phyloP scores from a whole-genome alignment of 2,888 invertebrate genomes.

The Drosophila nigricruria region DNA sequence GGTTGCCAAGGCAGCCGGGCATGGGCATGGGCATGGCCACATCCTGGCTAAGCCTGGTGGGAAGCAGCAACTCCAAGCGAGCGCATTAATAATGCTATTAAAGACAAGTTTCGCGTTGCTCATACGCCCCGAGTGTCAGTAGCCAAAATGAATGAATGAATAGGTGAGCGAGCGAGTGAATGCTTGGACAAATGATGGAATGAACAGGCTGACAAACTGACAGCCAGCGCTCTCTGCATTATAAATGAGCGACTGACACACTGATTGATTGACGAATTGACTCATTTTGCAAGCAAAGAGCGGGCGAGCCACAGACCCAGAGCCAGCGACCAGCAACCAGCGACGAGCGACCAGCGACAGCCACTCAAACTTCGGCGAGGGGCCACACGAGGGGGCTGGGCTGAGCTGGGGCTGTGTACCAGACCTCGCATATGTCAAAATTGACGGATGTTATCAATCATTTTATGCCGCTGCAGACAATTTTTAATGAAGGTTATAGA shows the following conservation, averaged over 20 bases:
- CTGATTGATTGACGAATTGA: conserved; percentile 81
- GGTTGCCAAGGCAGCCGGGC: conserved; percentile 7
- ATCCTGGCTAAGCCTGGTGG: conserved; percentile 34
- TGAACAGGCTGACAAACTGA: conserved; percentile 41
- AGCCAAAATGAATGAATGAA: conserved; percentile 37
- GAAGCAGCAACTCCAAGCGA: conserved; percentile 24
- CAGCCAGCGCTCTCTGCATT: conserved; percentile 46
- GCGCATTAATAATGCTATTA: conserved; percentile 74
- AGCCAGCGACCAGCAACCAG: conserved; percentile 4
- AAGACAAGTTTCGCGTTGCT: conserved; percentile 57
- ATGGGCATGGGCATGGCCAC: conserved; percentile 28
- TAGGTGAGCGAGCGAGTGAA: conserved; percentile 1
- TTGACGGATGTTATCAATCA: conserved; percentile 82
- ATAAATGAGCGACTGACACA: conserved; percentile 79
- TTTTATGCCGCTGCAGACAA: conserved; percentile 79
- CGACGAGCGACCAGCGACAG: conserved; percentile 3
- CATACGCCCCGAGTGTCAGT: conserved; percentile 70
- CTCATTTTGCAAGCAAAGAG: conserved; percentile 56
- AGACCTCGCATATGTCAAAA: conserved; percentile 77
- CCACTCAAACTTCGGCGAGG: conserved; percentile 5
- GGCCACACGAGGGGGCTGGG: background rate
- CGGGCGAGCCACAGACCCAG: conserved; percentile 14
- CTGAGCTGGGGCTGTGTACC: conserved; percentile 14
- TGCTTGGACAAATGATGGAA: conserved; percentile 49
- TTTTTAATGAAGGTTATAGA: conserved; percentile 81